Evolutionary conservation across 2,797 vertebrate genomes (phyloP).

Genomic region (Myotis findleyi): DNA sequence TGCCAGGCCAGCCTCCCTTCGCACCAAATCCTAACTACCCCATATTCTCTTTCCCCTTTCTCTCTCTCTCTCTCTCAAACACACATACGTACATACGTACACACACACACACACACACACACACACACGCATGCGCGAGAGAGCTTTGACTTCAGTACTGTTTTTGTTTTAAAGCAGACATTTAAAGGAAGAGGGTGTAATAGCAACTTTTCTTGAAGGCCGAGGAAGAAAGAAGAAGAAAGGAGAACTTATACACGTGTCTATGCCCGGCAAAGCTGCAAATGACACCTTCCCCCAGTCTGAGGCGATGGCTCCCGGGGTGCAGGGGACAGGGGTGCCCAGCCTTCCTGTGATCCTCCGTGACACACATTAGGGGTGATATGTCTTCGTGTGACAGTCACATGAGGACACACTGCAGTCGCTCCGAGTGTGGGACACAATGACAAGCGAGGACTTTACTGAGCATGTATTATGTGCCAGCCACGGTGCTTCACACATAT

Average conservation of each 20-base stretch:
- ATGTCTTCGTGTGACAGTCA: neutral
- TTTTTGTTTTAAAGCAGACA: constrained; percentile 45
- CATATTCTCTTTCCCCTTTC: neutral
- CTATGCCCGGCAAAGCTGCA: neutral
- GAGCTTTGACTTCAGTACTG: neutral
- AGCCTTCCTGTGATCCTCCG: neutral
- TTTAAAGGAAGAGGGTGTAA: neutral
- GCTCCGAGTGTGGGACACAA: neutral
- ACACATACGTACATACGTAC: neutral
- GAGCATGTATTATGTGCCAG: neutral
- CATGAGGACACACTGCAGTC: neutral
- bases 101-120: neutral
- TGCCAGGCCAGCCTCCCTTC: neutral
- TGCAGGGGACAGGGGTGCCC: fast-evolving
- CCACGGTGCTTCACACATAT: fast-evolving
- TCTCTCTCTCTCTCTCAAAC: neutral
- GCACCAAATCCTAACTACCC: neutral
- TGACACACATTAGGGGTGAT: neutral
- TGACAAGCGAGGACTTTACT: neutral
- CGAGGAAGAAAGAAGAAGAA: neutral
- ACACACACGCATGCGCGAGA: no score
- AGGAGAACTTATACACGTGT: neutral
- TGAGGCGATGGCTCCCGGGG: neutral
- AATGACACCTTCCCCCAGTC: neutral
- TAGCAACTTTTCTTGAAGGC: neutral